Evolutionary conservation across 2,797 vertebrate species (phyloP), one percentile per base, ranked within the genome.

Genomic region (Botia kubotai): DNA sequence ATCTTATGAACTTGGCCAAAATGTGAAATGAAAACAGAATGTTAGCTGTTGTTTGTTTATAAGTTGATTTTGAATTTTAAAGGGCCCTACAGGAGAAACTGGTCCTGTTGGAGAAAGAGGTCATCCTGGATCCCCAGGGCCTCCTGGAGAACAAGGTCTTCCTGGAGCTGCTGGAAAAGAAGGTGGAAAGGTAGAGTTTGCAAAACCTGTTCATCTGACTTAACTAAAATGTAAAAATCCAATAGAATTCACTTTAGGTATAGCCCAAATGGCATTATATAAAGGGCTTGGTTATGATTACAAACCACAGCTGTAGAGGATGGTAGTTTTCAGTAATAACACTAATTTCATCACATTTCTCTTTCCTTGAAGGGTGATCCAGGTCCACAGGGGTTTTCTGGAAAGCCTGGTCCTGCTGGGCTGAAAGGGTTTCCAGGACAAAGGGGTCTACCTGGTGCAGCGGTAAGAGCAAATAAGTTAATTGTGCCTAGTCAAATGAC

Each of bases 21-120:
- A 50, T 21, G 39, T 39, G 11, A 65, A 63, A 43, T 10, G 17
- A 65, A 79, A 72, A 17, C 43, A 43, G 23, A 62, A n/a, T 4
- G 12, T 29, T 6, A 66, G 33, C 8, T 43, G 29, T 4, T 66
- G 17, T 65, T 36, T 68, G 46, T 21, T 26, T 7, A 48, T 14
- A 4, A 8, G 67, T 23, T 46, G 17, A 67, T 66, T 80, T 68
- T 53, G 6, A 17, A 55, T 11, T 58, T 66, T 48, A 77, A 86
- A 99, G 98, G 98, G 98, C 76, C 95, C 98, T n/a, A 99, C 98
- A 39, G 98, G 98, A 86, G 98, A 98, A 88, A 97, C 96, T 0
- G 98, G 98, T 13, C 96, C 97, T 57, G 95, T 97, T 75, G 98
- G 98, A 83, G 98, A 99, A 89, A 94, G 98, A 89, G 98, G 98